Evolutionary conservation across 2,797 vertebrate genomes (phyloP).

Genomic region (Premnoplex brunnescens): DNA sequence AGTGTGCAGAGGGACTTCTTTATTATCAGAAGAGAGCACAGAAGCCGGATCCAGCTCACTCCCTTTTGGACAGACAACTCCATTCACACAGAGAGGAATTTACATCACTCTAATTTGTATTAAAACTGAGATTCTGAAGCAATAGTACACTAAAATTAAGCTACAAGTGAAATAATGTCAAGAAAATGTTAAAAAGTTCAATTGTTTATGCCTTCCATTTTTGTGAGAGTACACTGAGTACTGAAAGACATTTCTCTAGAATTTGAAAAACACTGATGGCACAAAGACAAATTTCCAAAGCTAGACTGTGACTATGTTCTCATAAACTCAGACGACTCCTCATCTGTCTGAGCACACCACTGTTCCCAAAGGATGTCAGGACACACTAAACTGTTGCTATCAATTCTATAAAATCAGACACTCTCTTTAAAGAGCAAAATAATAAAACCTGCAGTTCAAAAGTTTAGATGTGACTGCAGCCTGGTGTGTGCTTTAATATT

Average conservation of each 20-base stretch:
- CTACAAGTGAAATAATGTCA: slow-evolving; percentile 18
- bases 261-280: slow-evolving; percentile 52
- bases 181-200: slow-evolving; percentile 32
- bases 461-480: slow-evolving; percentile 70
- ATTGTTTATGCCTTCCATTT: slow-evolving; percentile 20
- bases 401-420: slow-evolving; percentile 66
- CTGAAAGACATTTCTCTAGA: slow-evolving; percentile 39
- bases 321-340: slow-evolving; percentile 61
- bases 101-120: slow-evolving; percentile 20
- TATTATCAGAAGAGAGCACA: not conserved
- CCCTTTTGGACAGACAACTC: not conserved
- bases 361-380: slow-evolving; percentile 50
- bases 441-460: slow-evolving; percentile 71
- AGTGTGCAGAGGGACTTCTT: slow-evolving; percentile 33
- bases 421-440: slow-evolving; percentile 58
- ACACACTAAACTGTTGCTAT: slow-evolving; percentile 69
- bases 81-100: slow-evolving; percentile 13
- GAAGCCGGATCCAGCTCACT: slow-evolving; percentile 36
- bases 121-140: slow-evolving; percentile 32
- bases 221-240: not conserved
- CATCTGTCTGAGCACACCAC: slow-evolving; percentile 62
- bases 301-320: slow-evolving; percentile 54
- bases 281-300: slow-evolving; percentile 62
- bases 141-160: not conserved
- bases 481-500: slow-evolving; percentile 66